Conservation (phyloP, 2,797 vertebrate genomes). For the Prionace glauca region DNA sequence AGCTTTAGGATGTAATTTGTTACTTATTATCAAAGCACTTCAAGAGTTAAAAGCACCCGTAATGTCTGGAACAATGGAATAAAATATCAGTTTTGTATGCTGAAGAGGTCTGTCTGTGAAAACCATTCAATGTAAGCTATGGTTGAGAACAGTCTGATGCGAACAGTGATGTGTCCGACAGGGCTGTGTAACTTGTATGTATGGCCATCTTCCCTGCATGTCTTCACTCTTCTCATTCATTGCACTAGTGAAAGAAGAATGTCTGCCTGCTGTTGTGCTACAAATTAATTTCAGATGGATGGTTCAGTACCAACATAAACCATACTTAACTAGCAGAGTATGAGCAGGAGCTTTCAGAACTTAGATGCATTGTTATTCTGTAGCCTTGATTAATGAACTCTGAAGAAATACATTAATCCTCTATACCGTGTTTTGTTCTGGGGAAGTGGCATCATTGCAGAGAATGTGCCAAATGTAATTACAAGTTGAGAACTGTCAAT, state of each 20-base stretch:
- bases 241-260: background rate
- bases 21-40: background rate
- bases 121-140: background rate
- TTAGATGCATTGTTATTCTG: background rate
- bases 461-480: constrained; percentile 49
- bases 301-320: constrained; percentile 43
- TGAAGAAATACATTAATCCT: constrained; percentile 40
- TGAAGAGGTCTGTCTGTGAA: constrained; percentile 17
- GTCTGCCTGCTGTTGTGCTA: constrained; percentile 41
- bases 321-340: constrained; percentile 45
- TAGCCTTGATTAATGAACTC: constrained; percentile 34
- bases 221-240: constrained; percentile 38
- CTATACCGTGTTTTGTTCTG: constrained; percentile 45
- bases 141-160: constrained; percentile 38
- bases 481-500: constrained; percentile 50
- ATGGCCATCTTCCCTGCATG: constrained; percentile 42
- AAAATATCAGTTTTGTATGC: background rate
- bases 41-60: background rate
- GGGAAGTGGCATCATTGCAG: constrained; percentile 44
- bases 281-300: constrained; percentile 50
- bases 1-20: background rate
- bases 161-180: constrained; percentile 22
- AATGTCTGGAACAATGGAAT: background rate
- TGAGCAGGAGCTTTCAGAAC: background rate
- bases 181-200: background rate